A percentile compares a stretch with the other conserved stretches of the same genome.
These are phyloP conservation scores for Synergus itoensis DNA, from an alignment of 2,888 invertebrate genomes.

Conservation along the genomic window DNA sequence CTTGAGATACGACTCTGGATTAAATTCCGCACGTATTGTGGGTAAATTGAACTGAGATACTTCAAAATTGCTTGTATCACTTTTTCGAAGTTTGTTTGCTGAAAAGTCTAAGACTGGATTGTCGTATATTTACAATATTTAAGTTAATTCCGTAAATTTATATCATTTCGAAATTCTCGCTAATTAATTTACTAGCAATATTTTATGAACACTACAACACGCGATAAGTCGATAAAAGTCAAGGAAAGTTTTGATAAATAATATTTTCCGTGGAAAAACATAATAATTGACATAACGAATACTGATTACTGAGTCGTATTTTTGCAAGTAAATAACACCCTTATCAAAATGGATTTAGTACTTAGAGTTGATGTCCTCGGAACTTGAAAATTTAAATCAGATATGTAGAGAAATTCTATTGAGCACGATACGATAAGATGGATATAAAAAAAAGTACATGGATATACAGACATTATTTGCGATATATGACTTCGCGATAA, in stretches of 20 bases:
- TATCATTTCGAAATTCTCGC: no score
- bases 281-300: no score
- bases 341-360: conserved; percentile 23
- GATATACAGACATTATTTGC: conserved; percentile 27
- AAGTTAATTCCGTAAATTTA: no score
- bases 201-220: no score
- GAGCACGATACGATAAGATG: conserved; percentile 6
- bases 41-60: background rate
- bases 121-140: no score
- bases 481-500: conserved; percentile 33
- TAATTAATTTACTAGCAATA: no score
- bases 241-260: no score
- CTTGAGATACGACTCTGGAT: conserved; percentile 6
- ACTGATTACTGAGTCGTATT: background rate
- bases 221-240: no score
- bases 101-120: background rate
- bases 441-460: conserved; percentile 2
- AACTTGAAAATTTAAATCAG: conserved; percentile 16
- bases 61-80: background rate
- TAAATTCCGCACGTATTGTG: background rate
- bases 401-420: conserved; percentile 6
- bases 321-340: background rate
- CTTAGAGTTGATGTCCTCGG: background rate
- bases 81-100: background rate
- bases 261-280: no score